Base-by-base conservation (phyloP, 2,888 invertebrate genomes). In the Xanthostigma xanthostigma region DNA sequence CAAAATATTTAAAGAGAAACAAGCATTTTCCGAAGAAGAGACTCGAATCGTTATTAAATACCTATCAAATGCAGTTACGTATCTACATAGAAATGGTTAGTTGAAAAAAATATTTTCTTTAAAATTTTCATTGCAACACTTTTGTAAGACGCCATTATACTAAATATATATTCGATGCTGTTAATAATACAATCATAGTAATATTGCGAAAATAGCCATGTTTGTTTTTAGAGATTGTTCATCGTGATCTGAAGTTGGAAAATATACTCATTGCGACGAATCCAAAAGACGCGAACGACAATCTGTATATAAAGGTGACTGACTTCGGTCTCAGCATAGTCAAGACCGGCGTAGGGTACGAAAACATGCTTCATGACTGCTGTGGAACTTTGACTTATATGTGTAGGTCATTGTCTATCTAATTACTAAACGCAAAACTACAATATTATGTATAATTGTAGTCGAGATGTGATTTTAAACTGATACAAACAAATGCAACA, bases 251-350 rank as follows among this genome's bases (percentile, higher is more conserved):
- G 46, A 71, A 70, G 57, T 56, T 70, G 55, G 70, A 71, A 54
- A 71, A 71, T 55, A 66, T 71, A 49, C 60, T 76, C 51, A 60
- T 75, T 13, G 67, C 68, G 48, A 61, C 62, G 41, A 70, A 72
- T 59, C 72, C 74, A 2, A 54, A 62, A 12, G 67, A 73, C 56
- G 58, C 60, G 4, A 53, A 57, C 5, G 72, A 74, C 55, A 61
- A 66, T 44, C 62, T 71, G 48, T 70, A 67, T 54, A 71, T 75
- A 42, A 75, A 76, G 68, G 63, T 76, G 42, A 70, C 72, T 37
- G 76, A 76, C 62, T 76, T 76, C 60, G 76, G 76, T 12, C 60
- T 76, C 52, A 73, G 75, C 51, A 69, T 70, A 37, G 67, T 73
- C 38, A 72, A 72, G 59, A 64, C 62, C 36, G 72, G 73, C 4